Base-by-base conservation (phyloP, 2,797 vertebrate species). In the Catharus ustulatus region DNA sequence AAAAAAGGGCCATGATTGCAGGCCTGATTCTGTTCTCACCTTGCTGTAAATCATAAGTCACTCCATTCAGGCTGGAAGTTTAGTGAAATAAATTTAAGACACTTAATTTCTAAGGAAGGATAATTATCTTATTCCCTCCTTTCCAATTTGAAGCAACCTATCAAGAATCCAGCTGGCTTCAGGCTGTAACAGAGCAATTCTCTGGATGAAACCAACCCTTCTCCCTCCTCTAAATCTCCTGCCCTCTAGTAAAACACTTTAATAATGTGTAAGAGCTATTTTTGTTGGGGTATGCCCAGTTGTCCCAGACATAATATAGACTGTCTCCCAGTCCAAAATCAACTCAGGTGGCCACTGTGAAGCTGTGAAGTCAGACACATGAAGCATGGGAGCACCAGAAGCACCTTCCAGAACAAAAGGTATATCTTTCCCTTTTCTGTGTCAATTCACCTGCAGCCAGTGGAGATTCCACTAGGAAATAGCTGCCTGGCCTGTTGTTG, bases 261-360 rank as follows among this genome's bases (percentile, higher is more conserved):
- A 93, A 91, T 94, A 96, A 96, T 36, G 14, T 94, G 85, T 93
- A 93, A 90, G 86, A 95, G 74, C 59, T 96, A 96, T 97, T 97
- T 97, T 95, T 82, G 83, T 96, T 96, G 96, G 95, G 91, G 93
- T 96, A 94, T 94, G 94, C 94, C 95, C 95, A 96, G 94, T 96
- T 95, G 95, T 93, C 95, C 94, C 84, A 96, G 96, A 97, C 95
- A 95, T 97, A 96, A 96, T 97, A 94, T 95, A 96, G 96, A 94
- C 95, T 95, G 71, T 91, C 87, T 94, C 52, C 77, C 57, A 93
- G 61, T 96, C 95, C 95, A 97, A 97, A 72, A 94, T 96, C 96
- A 97, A 96, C 96, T 94, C 80, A 88, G 88, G 71, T 95, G 94
- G 87, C 74, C 95, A 90, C 94, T 94, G 74, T 81, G 93, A 95